Percentiles rank a stretch among this genome's conserved stretches.
Evolutionary conservation across 1,140 invertebrate species (phyloP).

Genomic region (Eulimnadia texana): DNA sequence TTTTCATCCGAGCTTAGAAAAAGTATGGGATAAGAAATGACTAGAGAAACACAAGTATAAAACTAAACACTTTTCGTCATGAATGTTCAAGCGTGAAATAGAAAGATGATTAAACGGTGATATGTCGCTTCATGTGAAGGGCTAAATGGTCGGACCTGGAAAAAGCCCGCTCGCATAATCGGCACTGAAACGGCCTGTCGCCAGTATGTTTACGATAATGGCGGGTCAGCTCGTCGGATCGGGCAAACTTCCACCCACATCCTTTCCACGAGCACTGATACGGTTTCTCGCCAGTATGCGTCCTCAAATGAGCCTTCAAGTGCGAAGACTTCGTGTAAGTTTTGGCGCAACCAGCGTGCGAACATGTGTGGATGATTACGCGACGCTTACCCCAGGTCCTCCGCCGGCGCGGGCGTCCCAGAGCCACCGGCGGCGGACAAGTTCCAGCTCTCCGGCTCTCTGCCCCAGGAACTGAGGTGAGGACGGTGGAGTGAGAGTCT

Average conservation of each 20-base stretch:
- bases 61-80: no score
- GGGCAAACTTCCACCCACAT: constrained; percentile 68
- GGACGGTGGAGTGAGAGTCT: constrained; percentile 26
- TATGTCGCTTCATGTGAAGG: constrained; percentile 49
- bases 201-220: constrained; percentile 44
- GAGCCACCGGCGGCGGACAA: neutral
- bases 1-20: no score
- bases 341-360: constrained; percentile 49
- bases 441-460: constrained; percentile 8
- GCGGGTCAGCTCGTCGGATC: constrained; percentile 67
- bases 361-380: constrained; percentile 43
- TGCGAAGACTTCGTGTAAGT: constrained; percentile 58
- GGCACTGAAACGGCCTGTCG: constrained; percentile 29
- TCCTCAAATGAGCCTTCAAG: constrained; percentile 53
- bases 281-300: constrained; percentile 30
- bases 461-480: constrained; percentile 20
- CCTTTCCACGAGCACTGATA: constrained; percentile 60
- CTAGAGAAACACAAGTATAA: no score
- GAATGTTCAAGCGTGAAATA: no score
- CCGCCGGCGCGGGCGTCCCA: constrained; percentile 26
- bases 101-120: constrained; percentile 25
- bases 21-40: no score
- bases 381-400: constrained; percentile 37
- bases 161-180: constrained; percentile 44
- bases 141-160: constrained; percentile 48